Evolutionary conservation across 2,113 vertebrate genomes (phyloP).

Genomic region (Sinocyclocheilus anophthalmus): DNA sequence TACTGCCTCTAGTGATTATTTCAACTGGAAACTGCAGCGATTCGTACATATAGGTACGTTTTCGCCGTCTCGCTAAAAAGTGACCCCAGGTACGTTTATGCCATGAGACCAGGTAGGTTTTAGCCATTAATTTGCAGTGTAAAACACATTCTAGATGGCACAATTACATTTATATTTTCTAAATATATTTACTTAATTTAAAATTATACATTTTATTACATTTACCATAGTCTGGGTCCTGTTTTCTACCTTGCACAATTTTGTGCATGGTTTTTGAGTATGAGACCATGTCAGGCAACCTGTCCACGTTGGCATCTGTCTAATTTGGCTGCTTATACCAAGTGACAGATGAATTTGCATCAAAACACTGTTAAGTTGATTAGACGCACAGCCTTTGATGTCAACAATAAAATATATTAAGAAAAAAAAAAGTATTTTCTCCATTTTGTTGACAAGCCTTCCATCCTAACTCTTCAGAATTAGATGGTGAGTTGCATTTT

Average conservation of each 20-base stretch:
- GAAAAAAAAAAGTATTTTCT: neutral
- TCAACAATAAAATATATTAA: neutral
- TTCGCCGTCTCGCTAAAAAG: too few species aligned
- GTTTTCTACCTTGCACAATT: neutral
- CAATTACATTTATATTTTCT: neutral
- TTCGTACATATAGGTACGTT: too few species aligned
- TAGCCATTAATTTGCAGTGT: neutral
- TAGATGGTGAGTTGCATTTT: neutral
- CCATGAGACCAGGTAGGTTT: too few species aligned
- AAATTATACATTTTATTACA: neutral
- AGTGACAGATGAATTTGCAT: slow-evolving; percentile 27
- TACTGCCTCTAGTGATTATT: too few species aligned
- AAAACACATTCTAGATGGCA: neutral
- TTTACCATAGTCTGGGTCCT: neutral
- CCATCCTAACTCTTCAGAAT: neutral
- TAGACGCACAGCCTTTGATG: slow-evolving; percentile 7
- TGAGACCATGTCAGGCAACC: neutral
- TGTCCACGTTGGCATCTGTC: slow-evolving; percentile 3
- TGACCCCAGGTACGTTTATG: too few species aligned
- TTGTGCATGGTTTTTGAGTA: neutral
- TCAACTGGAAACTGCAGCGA: too few species aligned
- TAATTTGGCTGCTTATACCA: slow-evolving; percentile 4
- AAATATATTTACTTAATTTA: neutral
- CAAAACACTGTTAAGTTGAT: neutral
- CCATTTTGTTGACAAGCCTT: neutral